Percentiles rank a stretch among this genome's conserved stretches.
phyloP scores from a whole-genome alignment of 2,888 invertebrate genomes.

The Ptychoptera albimana region DNA sequence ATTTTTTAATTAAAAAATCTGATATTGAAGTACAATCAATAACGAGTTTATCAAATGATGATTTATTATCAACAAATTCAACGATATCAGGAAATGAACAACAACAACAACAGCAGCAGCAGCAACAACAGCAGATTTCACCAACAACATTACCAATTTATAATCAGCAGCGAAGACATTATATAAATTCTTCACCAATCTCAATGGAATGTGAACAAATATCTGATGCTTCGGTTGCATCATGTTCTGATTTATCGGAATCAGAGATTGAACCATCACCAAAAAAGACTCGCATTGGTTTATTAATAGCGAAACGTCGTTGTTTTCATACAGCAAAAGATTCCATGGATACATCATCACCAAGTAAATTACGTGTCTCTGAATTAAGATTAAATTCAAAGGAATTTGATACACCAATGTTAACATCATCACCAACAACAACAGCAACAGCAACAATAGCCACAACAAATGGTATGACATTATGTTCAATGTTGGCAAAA shows the following conservation, averaged over 20 bases:
- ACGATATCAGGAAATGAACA: conserved; percentile 7
- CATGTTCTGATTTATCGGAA: conserved; percentile 42
- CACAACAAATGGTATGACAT: conserved; percentile 29
- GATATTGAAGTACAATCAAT: conserved; percentile 66
- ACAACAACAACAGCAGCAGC: too few species aligned
- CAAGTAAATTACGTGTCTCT: conserved; percentile 50
- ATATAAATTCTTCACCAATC: conserved; percentile 1
- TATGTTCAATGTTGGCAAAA: conserved; percentile 2
- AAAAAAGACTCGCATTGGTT: conserved; percentile 42
- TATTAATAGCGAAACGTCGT: conserved; percentile 35
- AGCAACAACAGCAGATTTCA: conserved; percentile 14
- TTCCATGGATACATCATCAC: conserved; percentile 41
- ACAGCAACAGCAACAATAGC: conserved; percentile 18
- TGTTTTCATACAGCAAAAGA: conserved; percentile 19
- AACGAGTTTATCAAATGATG: conserved; percentile 44
- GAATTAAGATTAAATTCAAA: conserved; percentile 48
- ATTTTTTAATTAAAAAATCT: conserved; percentile 48
- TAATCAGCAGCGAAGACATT: too few species aligned
- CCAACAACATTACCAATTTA: not conserved
- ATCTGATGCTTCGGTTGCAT: conserved; percentile 19
- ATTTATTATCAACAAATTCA: conserved; percentile 16
- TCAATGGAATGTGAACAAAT: conserved; percentile 19
- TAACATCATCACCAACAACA: conserved; percentile 20
- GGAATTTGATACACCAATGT: conserved; percentile 29
- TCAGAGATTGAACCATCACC: conserved; percentile 57